Base-by-base conservation (phyloP, 2,797 vertebrate species). In the Todus mexicanus region DNA sequence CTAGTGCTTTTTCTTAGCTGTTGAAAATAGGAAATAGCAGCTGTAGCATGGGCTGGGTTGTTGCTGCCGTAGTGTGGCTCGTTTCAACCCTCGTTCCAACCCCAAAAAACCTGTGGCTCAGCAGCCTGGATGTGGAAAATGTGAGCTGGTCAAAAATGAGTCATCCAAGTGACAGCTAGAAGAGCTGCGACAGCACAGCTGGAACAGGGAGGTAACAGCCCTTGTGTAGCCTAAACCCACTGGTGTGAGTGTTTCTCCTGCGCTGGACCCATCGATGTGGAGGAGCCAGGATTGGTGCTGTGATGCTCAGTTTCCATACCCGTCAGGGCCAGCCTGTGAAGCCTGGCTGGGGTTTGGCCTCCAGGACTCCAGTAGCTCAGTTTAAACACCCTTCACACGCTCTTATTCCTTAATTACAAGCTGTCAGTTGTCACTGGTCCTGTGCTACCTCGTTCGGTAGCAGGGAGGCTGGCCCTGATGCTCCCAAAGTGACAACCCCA, bases 251-350 rank as follows among this genome's bases (percentile, higher is more conserved):
- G 5, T 9, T 51, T 78, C 45, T 71, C 15, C 60, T 75, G 7
- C 42, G 3, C 64, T 23, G 37, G 54, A 54, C 45, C 47, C 81
- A 82, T 4, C 19, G 0, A 4, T 8, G 1, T 10, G 0, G 1
- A 70, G 35, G 50, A 76, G 53, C 35, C 12, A 13, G 53, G 37
- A 35, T 33, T 84, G 68, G 73, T 76, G 43, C 56, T 80, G 23
- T 37, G 54, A 12, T 23, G 6, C 29, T 86, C 15, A 1, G 6
- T 37, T 70, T 35, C 70, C 14, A 4, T 69, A 25, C 33, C 40
- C 53, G n/a, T 87, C 57, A 31, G 54, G 42, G 38, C n/a, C 59
- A 77, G 66, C 21, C 40, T 68, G 45, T 59, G 71, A 80, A 84
- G 42, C 50, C 45, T 87, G 54, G 38, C 57, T 7, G 15, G 45